A percentile compares a stretch with the other conserved stretches of the same genome.
Conservation (phyloP, 2,113 vertebrate genomes). For the Puntigrus tetrazona region DNA sequence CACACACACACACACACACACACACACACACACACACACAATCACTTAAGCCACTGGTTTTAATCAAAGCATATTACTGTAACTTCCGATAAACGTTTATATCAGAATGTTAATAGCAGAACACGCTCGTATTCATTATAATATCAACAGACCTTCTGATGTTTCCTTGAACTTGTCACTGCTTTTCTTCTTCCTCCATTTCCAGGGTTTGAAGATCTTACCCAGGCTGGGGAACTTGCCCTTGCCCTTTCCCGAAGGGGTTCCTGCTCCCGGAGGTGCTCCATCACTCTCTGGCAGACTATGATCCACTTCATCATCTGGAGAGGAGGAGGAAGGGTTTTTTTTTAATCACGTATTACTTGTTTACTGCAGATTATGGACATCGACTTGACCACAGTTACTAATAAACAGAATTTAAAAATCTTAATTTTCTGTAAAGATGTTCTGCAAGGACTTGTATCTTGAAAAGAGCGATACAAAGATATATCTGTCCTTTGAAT, state of each 20-base stretch:
- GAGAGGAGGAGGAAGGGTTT: neutral
- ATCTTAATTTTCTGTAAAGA: no score
- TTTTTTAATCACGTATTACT: neutral
- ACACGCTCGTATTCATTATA: no score
- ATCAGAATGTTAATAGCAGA: no score
- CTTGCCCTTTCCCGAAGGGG: slow-evolving; percentile 86
- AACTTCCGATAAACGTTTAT: neutral
- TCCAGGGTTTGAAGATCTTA: slow-evolving; percentile 96
- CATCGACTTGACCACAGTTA: no score
- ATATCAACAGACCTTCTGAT: slow-evolving; percentile 77
- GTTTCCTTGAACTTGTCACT: slow-evolving; percentile 94
- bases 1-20: no score
- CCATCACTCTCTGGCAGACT: slow-evolving; percentile 75
- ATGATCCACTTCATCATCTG: slow-evolving; percentile 82
- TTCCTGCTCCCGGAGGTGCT: slow-evolving; percentile 77
- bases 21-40: no score
- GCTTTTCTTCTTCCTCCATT: slow-evolving; percentile 96
- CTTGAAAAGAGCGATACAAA: no score
- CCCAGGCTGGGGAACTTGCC: slow-evolving; percentile 92
- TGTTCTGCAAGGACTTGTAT: no score
- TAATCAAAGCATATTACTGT: neutral
- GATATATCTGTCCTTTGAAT: neutral
- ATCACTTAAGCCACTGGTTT: neutral
- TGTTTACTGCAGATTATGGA: no score
- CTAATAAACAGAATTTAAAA: no score